phyloP scores from a whole-genome alignment of 2,888 invertebrate genomes.

The Andrena praecox region DNA sequence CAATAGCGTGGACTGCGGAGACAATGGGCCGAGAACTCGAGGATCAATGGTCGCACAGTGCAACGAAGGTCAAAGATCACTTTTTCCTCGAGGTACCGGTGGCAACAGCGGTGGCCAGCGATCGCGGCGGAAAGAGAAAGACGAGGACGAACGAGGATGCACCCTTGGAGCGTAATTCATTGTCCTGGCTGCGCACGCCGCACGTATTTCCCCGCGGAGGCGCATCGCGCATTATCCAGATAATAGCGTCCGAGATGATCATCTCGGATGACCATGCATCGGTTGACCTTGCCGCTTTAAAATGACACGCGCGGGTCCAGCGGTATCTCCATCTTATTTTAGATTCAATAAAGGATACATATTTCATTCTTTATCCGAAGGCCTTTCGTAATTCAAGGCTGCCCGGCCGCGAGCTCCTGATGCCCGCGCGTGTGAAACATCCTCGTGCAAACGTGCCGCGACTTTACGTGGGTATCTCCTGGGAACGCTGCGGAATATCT shows the following conservation, averaged over 20 bases:
- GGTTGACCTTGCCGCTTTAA: conserved; percentile 72
- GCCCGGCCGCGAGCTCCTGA: conserved; percentile 7
- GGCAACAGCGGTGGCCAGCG: neutral
- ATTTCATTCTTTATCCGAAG: conserved; percentile 74
- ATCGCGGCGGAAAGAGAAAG: conserved; percentile 49
- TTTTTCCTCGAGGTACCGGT: conserved; percentile 45
- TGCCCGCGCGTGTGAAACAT: conserved; percentile 41
- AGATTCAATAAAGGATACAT: conserved; percentile 74
- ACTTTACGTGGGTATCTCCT: neutral
- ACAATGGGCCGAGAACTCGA: conserved; percentile 56
- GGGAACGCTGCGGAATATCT: neutral
- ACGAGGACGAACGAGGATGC: conserved; percentile 58
- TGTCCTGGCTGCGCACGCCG: conserved; percentile 65
- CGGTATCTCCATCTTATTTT: conserved; percentile 72
- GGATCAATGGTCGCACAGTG: conserved; percentile 40
- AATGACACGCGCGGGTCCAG: conserved; percentile 61
- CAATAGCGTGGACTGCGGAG: conserved; percentile 36
- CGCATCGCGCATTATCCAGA: conserved; percentile 74
- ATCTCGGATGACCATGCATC: conserved; percentile 75
- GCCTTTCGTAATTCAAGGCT: conserved; percentile 71
- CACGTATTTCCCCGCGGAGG: conserved; percentile 67
- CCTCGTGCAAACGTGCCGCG: conserved; percentile 32
- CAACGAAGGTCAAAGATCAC: conserved; percentile 62
- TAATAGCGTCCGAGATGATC: conserved; percentile 78
- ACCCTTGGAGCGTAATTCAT: conserved; percentile 74